Conservation (phyloP, 2,113 vertebrate genomes). For the Eurystomus gularis region DNA sequence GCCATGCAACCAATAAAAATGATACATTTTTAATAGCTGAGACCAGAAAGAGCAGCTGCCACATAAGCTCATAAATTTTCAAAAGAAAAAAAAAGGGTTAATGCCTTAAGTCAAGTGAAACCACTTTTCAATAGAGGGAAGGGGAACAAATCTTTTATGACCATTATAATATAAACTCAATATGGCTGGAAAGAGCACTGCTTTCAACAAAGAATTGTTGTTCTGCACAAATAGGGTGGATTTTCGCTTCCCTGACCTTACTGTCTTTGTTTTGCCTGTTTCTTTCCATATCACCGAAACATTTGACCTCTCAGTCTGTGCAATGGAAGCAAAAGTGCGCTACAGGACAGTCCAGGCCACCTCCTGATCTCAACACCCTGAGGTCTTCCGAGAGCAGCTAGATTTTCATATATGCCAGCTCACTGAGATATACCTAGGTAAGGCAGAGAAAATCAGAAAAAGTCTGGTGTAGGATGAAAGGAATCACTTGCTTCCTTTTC, state of each 20-base stretch:
- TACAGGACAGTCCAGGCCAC: not conserved
- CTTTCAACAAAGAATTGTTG: not conserved
- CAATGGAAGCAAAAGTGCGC: not conserved
- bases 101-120: not conserved
- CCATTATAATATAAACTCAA: not conserved
- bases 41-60: not conserved
- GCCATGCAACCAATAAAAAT: constrained; percentile 63
- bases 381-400: not conserved
- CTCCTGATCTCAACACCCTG: not conserved
- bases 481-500: not conserved
- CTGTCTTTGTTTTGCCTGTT: not conserved
- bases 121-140: not conserved
- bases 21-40: constrained; percentile 48
- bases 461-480: not conserved
- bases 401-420: accelerated
- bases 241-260: not conserved
- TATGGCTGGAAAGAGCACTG: not conserved
- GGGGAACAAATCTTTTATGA: not conserved
- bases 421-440: no score
- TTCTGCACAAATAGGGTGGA: not conserved
- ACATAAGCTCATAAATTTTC: not conserved
- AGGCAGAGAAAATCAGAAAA: not conserved
- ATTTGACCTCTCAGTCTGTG: not conserved
- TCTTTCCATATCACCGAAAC: not conserved
- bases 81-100: not conserved